Percentiles rank a stretch among this genome's conserved stretches.
Evolutionary conservation across 1,140 invertebrate genomes (phyloP).

Genomic region (Drosophila parvula): DNA sequence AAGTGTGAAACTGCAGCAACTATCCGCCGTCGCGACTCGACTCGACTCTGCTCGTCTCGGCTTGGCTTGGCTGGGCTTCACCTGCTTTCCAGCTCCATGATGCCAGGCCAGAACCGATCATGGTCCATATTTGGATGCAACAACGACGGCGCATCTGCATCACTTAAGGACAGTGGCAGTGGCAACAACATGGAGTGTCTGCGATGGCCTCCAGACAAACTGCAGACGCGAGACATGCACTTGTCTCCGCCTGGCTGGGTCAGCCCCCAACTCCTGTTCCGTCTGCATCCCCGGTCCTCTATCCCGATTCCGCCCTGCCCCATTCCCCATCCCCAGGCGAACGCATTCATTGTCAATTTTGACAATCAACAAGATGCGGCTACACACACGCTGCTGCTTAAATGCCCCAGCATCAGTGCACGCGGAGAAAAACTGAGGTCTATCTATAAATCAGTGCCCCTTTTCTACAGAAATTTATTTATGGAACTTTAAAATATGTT

Average conservation of each 20-base stretch:
- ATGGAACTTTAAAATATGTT: too few relatives aligned
- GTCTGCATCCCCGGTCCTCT: constrained; percentile 22
- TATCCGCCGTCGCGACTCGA: constrained; percentile 7
- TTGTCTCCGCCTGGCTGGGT: constrained; percentile 66
- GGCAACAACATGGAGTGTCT: constrained; percentile 53
- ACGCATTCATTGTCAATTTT: constrained; percentile 83
- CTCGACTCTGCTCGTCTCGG: neutral
- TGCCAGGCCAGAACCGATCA: constrained; percentile 39
- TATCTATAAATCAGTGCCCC: neutral
- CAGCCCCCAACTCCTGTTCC: constrained; percentile 31
- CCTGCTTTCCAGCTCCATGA: constrained; percentile 13
- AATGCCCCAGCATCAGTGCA: constrained; percentile 46
- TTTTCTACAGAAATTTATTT: neutral
- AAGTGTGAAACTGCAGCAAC: constrained; percentile 74
- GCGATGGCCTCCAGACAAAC: constrained; percentile 75
- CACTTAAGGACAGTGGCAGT: constrained; percentile 58
- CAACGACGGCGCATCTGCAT: constrained; percentile 42
- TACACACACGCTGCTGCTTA: constrained; percentile 64
- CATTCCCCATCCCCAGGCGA: constrained; percentile 23
- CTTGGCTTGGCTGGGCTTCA: neutral
- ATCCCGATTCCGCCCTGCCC: neutral
- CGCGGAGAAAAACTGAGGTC: neutral
- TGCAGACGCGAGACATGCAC: constrained; percentile 76
- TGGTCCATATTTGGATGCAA: constrained; percentile 78
- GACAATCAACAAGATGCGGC: constrained; percentile 79